Conservation (phyloP, 2,797 vertebrate genomes). For the Chrysocyon brachyurus region DNA sequence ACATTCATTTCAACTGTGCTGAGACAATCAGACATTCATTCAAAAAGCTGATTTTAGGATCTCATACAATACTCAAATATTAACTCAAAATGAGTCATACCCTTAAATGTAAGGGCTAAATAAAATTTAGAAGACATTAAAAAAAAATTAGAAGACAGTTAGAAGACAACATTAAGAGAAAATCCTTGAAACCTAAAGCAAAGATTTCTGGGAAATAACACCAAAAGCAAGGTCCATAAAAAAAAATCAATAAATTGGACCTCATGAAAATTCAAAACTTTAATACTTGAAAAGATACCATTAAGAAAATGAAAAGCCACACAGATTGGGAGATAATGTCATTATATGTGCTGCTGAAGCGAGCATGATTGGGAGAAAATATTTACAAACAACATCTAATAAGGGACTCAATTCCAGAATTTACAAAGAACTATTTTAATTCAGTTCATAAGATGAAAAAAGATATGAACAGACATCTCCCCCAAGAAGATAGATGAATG, state of each 20-base stretch:
- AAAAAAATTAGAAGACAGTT: neutral
- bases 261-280: slow-evolving; percentile 47
- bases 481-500: neutral
- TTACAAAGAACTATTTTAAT: neutral
- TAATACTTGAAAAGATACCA: slow-evolving; percentile 7
- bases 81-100: neutral
- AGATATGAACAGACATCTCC: neutral
- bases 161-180: neutral
- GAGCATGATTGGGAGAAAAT: neutral
- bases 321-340: neutral
- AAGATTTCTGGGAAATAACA: slow-evolving; percentile 47
- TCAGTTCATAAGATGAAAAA: neutral
- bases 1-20: neutral
- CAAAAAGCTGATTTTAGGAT: neutral
- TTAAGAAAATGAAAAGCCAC: slow-evolving; percentile 46
- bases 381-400: neutral
- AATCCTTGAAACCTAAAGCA: slow-evolving; percentile 45
- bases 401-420: neutral
- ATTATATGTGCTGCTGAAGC: too few species aligned
- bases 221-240: neutral
- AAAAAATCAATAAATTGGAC: neutral
- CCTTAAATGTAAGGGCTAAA: neutral
- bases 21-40: neutral
- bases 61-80: neutral
- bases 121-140: neutral